Percentiles rank a stretch among this genome's conserved stretches.
phyloP scores from a whole-genome alignment of 53 echinoderm and acorn worm genomes.

The Echinarachnius parma region DNA sequence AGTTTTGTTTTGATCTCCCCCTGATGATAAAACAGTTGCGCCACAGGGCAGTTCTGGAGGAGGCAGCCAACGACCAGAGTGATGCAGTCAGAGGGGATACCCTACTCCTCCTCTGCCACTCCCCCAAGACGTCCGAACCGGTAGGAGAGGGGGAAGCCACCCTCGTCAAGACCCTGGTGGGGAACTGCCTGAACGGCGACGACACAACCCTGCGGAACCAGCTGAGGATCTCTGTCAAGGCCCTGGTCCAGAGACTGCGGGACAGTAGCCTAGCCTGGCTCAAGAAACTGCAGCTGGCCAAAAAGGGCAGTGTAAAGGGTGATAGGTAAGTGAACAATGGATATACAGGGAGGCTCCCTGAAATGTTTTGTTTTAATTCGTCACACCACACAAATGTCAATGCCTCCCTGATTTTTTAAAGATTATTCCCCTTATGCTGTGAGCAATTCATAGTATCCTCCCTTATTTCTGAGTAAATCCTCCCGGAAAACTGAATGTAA shows the following conservation, averaged over 20 bases:
- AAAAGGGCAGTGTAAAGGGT: neutral
- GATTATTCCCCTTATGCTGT: no score
- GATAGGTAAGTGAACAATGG: conserved; percentile 10
- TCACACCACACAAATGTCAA: no score
- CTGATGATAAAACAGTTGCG: no score
- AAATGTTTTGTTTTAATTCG: no score
- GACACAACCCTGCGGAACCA: conserved; percentile 70
- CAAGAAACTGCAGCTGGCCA: conserved; percentile 42
- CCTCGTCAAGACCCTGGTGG: conserved; percentile 54
- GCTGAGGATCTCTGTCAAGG: conserved; percentile 55
- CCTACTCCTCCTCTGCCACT: conserved; percentile 62
- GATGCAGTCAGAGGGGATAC: conserved; percentile 69
- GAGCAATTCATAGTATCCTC: no score
- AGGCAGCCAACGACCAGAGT: conserved; percentile 61
- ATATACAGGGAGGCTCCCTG: no score
- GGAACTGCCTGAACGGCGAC: conserved; percentile 72
- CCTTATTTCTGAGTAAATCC: no score
- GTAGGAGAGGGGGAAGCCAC: conserved; percentile 40
- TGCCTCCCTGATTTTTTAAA: no score
- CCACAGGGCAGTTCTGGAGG: conserved; percentile 40
- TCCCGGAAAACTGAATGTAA: no score
- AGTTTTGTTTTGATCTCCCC: no score
- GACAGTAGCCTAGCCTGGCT: conserved; percentile 58
- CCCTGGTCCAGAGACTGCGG: conserved; percentile 57
- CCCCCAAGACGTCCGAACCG: conserved; percentile 67